Percentiles rank a stretch among this genome's conserved stretches.
These are phyloP conservation scores for Nannoperca australis DNA, from an alignment of 2,797 vertebrate species.

Conservation along the genomic window DNA sequence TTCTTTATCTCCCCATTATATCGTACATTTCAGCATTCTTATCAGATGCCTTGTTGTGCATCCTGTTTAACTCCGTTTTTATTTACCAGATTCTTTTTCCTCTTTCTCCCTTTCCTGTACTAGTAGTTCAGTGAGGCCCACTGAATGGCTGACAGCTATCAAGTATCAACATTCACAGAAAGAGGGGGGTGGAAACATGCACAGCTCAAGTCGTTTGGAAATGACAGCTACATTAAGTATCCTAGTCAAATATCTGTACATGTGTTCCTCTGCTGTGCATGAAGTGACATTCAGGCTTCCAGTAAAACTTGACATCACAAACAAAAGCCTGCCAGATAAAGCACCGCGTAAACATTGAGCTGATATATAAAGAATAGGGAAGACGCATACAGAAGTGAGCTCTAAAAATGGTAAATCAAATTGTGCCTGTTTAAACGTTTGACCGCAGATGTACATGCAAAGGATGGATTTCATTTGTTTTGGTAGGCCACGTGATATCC, in stretches of 20 bases:
- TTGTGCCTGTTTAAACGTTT: background rate
- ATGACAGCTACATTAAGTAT: background rate
- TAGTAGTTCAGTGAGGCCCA: slow-evolving; percentile 6
- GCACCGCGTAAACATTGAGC: background rate
- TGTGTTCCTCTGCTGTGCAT: background rate
- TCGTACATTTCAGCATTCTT: background rate
- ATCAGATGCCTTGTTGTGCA: background rate
- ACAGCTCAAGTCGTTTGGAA: background rate
- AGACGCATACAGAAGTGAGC: background rate
- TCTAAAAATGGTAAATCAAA: background rate
- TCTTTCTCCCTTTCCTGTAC: background rate
- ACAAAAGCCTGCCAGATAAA: slow-evolving; percentile 11
- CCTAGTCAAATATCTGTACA: background rate
- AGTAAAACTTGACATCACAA: background rate
- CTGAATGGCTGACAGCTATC: slow-evolving; percentile 67
- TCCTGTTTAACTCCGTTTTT: background rate
- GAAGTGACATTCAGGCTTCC: background rate
- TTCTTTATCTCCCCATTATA: background rate
- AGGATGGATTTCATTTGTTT: background rate
- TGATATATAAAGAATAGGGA: background rate
- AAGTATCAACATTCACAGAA: slow-evolving; percentile 52
- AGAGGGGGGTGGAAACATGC: background rate
- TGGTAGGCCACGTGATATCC: slow-evolving; percentile 16
- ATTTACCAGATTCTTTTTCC: background rate
- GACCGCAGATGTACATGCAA: slow-evolving; percentile 11